Base-by-base conservation (phyloP, 2,797 vertebrate genomes). In the Tragopan temminckii region DNA sequence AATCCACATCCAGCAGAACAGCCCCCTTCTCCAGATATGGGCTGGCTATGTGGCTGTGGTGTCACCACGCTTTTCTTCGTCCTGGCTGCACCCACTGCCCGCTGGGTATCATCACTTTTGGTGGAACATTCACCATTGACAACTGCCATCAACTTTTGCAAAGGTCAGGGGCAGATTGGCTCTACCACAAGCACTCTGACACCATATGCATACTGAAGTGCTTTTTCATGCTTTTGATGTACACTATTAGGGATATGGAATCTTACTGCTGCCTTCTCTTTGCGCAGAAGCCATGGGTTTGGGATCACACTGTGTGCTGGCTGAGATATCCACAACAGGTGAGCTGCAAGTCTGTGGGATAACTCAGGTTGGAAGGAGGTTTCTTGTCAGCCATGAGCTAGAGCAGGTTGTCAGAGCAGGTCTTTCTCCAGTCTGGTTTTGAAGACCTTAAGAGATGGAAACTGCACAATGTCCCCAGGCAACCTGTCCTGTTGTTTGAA, bases 241-340 rank as follows among this genome's bases (percentile, higher is more conserved):
- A 0, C 24, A 33, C 14, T 48, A 3, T 31, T 40, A 16, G 42
- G 31, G 16, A 27, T 36, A 1, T 27, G 31, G 21, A 33, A 45
- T 69, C 61, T 88, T 46, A 46, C 23, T 88, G 36, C 52, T 74
- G 57, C 33, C 46, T 75, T 85, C 46, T 76, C 20, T 80, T 88
- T 61, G 89, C 80, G 9, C 96, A 99, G 99, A 98, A 98, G 46
- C 95, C 98, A 0, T 99, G 99, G 99, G 95, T 99, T 89, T 99
- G 98, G 99, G 97, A 98, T 50, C 97, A 97, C 2, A 96, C 55
- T 1, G 87, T 97, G 74, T 99, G 98, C 95, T 99, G 99, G 99
- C 96, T 95, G 52, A 97, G 92, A 83, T 99, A 98, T 79, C 98
- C 98, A 5, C 94, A 97, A 50, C 98, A 99, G 98, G 99, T 99